Evolutionary conservation across 2,888 invertebrate species (phyloP), one percentile per base, ranked within the genome.

Genomic region (Tenodera sinensis): DNA sequence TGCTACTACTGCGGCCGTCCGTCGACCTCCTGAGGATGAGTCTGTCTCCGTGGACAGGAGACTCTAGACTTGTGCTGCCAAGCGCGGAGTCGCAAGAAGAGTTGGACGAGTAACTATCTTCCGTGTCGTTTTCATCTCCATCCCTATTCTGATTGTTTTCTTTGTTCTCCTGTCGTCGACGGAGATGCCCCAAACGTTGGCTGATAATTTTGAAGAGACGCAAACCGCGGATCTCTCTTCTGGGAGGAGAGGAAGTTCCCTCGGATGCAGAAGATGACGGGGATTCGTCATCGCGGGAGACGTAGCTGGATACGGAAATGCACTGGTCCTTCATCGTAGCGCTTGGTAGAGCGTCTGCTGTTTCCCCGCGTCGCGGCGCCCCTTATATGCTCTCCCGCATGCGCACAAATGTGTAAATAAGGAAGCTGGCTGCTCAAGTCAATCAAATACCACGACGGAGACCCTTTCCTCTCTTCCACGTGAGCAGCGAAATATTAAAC

Each of bases 151-250:
- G 92, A 93, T 28, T 28, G n/a, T 71, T 71, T 71, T 71, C 54
- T 71, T 71, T 71, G 54, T 71, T 71, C 20, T 20, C 54, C 20
- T 34, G 82, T 6, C n/a, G 34, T 28, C 30, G 84, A 0, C 83
- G 83, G 88, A 95, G 94, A 0, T 95, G 94, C 8, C 83, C 82
- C 87, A 96, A 94, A 91, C 95, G 95, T 89, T 95, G 94, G 92
- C 95, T 95, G 90, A 96, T 94, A 47, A 96, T 95, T 91, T 96
- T 95, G 92, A 96, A 95, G 91, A 96, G 94, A 86, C 96, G 94
- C 90, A 96, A 94, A 88, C 96, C 96, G 15, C 95, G 15, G 20
- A 89, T 83, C n/a, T 89, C 87, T 25, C 27, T 42, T 9, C 34
- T 82, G 15, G 34, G 34, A 7, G 87, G 82, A 3, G 87, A 42